Conservation (phyloP, 2,113 vertebrate species). For the Corydoras sp. region DNA sequence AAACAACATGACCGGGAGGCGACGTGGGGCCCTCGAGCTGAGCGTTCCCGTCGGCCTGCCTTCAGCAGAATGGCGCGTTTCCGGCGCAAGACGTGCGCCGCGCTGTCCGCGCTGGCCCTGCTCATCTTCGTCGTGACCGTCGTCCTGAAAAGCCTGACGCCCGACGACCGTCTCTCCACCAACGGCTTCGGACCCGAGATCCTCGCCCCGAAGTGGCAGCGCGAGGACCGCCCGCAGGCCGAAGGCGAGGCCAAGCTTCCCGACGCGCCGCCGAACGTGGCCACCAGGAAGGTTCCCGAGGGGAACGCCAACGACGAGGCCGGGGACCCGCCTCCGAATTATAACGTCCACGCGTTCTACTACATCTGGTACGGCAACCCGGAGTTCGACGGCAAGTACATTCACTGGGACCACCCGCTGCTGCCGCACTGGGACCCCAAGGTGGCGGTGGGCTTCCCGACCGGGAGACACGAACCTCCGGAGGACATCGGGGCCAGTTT, state of each 20-base stretch:
- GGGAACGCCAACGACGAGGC: slow-evolving; percentile 49
- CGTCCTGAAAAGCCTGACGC: slow-evolving; percentile 77
- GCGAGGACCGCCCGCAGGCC: background rate
- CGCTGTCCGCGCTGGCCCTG: slow-evolving; percentile 73
- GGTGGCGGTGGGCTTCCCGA: slow-evolving; percentile 81
- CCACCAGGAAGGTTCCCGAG: slow-evolving; percentile 34
- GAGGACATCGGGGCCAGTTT: slow-evolving; percentile 91
- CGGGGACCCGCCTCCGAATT: slow-evolving; percentile 78
- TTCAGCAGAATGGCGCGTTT: slow-evolving; percentile 81
- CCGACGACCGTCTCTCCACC: slow-evolving; percentile 69
- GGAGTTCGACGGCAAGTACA: slow-evolving; percentile 84
- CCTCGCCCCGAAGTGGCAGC: background rate
- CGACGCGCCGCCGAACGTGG: slow-evolving; percentile 25
- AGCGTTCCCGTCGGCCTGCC: background rate
- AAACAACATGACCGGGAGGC: slow-evolving; percentile 11
- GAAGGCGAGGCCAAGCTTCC: slow-evolving; percentile 37
- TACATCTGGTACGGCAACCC: slow-evolving; percentile 93
- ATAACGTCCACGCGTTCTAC: slow-evolving; percentile 90
- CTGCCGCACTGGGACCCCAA: slow-evolving; percentile 90
- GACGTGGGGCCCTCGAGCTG: background rate
- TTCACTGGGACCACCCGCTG: slow-evolving; percentile 91
- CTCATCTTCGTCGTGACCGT: slow-evolving; percentile 79
- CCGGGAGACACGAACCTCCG: slow-evolving; percentile 82
- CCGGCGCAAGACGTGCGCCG: slow-evolving; percentile 79
- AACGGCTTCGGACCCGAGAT: slow-evolving; percentile 66